Conservation (phyloP, 2,797 vertebrate species). For the Sciaenops ocellatus region DNA sequence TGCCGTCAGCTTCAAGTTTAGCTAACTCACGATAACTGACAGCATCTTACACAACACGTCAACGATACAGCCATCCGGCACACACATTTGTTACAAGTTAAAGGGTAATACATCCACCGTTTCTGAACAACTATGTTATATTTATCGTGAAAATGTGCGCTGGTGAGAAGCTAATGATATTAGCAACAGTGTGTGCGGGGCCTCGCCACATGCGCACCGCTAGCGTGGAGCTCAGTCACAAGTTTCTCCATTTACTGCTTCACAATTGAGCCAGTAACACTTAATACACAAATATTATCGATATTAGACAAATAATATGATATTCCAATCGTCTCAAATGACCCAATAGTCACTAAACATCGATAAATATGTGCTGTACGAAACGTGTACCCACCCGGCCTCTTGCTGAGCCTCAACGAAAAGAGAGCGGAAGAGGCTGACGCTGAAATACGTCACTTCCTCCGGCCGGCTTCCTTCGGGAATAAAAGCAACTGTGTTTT, state of each 20-base stretch:
- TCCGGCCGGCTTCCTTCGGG: fast-evolving
- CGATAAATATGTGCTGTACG: not conserved
- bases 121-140: fast-evolving
- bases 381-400: constrained; percentile 78
- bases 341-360: not conserved
- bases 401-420: constrained; percentile 79
- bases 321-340: not conserved
- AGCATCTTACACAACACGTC: not conserved
- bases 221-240: not conserved
- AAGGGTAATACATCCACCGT: fast-evolving
- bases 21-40: not conserved
- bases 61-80: fast-evolving
- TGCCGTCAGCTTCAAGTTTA: constrained; percentile 8
- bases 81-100: fast-evolving
- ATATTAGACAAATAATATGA: fast-evolving
- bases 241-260: not conserved
- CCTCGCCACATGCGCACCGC: constrained; percentile 74
- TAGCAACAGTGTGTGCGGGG: constrained; percentile 48
- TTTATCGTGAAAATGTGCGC: fast-evolving
- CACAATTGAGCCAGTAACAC: fast-evolving
- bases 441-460: constrained; percentile 73
- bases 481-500: constrained; percentile 3
- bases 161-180: not conserved
- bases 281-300: fast-evolving
- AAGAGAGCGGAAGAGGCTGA: constrained; percentile 73